These are phyloP conservation scores for Drosophila anomalata DNA, from an alignment of 2,888 invertebrate species.

Conservation along the genomic window DNA sequence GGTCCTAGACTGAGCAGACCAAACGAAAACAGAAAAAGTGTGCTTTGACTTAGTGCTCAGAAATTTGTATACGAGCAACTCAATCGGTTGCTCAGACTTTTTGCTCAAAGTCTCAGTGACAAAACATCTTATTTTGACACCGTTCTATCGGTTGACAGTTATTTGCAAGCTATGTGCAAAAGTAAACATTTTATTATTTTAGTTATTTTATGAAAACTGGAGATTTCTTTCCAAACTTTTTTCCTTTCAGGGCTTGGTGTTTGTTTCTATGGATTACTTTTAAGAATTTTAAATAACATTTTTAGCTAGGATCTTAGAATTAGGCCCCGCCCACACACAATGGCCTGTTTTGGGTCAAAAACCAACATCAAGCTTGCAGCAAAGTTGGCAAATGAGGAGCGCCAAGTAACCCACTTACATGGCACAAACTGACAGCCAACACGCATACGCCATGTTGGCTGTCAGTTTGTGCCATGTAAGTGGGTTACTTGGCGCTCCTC, in stretches of 20 bases:
- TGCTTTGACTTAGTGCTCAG: no score
- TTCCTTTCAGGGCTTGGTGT: background rate
- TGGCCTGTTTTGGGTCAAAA: slow-evolving; percentile 4
- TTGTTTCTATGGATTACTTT: background rate
- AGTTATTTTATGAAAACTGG: background rate
- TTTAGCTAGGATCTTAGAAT: slow-evolving; percentile 38
- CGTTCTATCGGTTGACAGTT: no score
- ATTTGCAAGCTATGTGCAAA: no score
- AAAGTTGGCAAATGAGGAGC: slow-evolving; percentile 28
- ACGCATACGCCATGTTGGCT: slow-evolving; percentile 74
- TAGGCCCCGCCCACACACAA: background rate
- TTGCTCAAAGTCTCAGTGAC: no score
- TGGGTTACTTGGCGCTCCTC: slow-evolving; percentile 44
- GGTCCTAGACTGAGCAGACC: no score
- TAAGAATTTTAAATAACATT: background rate
- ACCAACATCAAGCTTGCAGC: slow-evolving; percentile 16
- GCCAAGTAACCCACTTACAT: slow-evolving; percentile 62
- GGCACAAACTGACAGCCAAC: slow-evolving; percentile 69
- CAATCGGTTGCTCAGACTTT: no score
- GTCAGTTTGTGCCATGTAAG: slow-evolving; percentile 76
- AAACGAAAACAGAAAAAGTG: no score
- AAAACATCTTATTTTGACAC: no score
- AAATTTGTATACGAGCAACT: no score
- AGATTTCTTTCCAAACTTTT: background rate
- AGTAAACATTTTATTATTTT: background rate